Percentiles rank a stretch among this genome's conserved stretches.
Evolutionary conservation across 2,113 vertebrate species (phyloP).

Genomic region (Rhineura floridana): DNA sequence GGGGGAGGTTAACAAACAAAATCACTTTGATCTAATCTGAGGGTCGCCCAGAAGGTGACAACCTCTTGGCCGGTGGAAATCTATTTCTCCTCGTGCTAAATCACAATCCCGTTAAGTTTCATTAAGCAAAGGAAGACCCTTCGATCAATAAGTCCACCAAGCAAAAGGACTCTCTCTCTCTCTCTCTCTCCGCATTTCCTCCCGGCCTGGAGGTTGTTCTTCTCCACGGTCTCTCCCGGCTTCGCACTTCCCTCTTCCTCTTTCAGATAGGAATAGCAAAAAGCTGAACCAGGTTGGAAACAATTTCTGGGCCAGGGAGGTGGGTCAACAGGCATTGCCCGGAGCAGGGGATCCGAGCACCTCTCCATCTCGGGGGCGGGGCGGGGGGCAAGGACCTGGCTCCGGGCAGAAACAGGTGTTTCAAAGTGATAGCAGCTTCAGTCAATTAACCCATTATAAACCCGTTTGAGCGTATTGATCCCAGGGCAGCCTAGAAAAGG

Average conservation of each 20-base stretch:
- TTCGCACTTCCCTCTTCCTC: not conserved
- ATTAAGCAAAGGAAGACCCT: not conserved
- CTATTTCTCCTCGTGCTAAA: slow-evolving; percentile 52
- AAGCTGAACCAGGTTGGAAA: not conserved
- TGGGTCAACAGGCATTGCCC: slow-evolving; percentile 60
- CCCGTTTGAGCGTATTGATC: slow-evolving; percentile 73
- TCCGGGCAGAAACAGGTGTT: slow-evolving; percentile 77
- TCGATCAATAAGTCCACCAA: not conserved
- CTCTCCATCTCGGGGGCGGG: slow-evolving; percentile 67
- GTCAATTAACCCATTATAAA: slow-evolving; percentile 81
- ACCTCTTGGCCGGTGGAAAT: not conserved
- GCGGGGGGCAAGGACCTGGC: slow-evolving; percentile 53
- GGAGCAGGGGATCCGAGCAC: slow-evolving; percentile 41
- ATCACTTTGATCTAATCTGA: not conserved
- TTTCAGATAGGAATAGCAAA: not conserved
- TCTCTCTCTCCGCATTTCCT: too few relatives aligned
- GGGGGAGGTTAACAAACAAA: not conserved
- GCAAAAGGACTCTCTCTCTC: not conserved
- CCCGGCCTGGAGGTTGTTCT: not conserved
- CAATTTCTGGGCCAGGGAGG: slow-evolving; percentile 6
- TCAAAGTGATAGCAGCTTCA: slow-evolving; percentile 73
- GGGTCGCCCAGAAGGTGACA: not conserved
- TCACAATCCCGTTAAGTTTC: not conserved
- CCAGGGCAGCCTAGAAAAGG: slow-evolving; percentile 41
- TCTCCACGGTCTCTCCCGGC: not conserved